These are phyloP conservation scores for Musca domestica DNA, from an alignment of 1,140 invertebrate genomes.

Conservation along the genomic window DNA sequence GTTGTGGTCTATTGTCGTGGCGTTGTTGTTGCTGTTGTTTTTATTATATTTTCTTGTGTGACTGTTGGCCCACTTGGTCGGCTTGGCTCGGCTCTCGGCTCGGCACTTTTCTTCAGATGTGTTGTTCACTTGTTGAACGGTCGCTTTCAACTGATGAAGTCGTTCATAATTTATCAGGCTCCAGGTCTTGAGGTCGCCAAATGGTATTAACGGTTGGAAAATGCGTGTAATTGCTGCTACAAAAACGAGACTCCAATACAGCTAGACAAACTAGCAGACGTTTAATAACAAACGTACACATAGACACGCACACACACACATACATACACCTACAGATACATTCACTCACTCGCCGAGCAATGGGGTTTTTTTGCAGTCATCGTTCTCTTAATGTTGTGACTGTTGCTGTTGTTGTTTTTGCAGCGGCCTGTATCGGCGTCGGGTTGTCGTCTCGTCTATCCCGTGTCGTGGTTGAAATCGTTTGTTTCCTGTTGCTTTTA, in stretches of 20 bases:
- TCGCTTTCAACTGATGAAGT: constrained; percentile 18
- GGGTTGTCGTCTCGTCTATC: no score
- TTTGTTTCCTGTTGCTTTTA: no score
- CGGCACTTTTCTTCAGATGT: background rate
- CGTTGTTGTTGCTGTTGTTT: background rate
- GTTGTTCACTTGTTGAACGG: constrained; percentile 22
- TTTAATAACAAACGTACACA: no score
- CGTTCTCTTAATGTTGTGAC: no score
- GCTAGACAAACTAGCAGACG: no score
- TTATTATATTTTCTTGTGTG: constrained; percentile 5
- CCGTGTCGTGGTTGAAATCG: no score
- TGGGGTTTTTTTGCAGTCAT: no score
- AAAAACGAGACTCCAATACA: background rate
- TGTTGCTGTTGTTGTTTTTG: no score
- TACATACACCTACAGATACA: no score
- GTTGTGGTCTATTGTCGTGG: background rate
- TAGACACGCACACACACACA: no score
- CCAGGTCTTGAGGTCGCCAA: constrained; percentile 24
- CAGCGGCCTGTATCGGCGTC: no score
- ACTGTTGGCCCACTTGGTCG: background rate
- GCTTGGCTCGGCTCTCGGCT: background rate
- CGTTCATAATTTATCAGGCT: constrained; percentile 24
- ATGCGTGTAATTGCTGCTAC: constrained; percentile 16
- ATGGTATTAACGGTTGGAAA: constrained; percentile 9
- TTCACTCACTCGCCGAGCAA: no score